Base-by-base conservation (phyloP, 2,797 vertebrate species). In the Limnodromus scolopaceus region DNA sequence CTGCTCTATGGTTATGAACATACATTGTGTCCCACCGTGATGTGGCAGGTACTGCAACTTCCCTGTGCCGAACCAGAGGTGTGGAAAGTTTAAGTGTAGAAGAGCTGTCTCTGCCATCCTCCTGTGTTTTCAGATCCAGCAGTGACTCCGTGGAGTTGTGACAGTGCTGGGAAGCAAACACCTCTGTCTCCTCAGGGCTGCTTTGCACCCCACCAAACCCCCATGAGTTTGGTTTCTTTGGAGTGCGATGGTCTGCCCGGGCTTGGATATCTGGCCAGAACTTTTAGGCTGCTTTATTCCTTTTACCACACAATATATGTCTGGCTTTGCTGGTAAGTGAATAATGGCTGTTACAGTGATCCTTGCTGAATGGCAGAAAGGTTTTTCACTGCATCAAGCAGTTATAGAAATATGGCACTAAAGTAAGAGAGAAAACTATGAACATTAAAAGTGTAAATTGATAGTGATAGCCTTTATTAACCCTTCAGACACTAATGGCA, bases 401-500 rank as follows among this genome's bases (percentile, higher is more conserved):
- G 38, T 32, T 54, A 30, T 38, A 87, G 49, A 94, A 58, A 70
- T n/a, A 83, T 5, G 24, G 14, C 65, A 81, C 36, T 76, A 49
- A 89, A 89, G 20, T 66, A 91, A 68, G 78, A 70, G 43, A 71
- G 54, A 93, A 87, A 87, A 30, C 36, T 22, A 34, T 4, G 27
- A 74, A 30, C 39, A 24, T 60, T 92, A 55, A 16, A 70, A 70
- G 15, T 45, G 30, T 57, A 71, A 95, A 85, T 49, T 63, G 45
- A 14, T 60, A 69, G 74, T 32, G 63, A 72, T 78, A 83, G 53
- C 38, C 61, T 93, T 92, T 82, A 57, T 93, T 89, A 89, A 54
- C 38, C 63, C 20, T 93, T 92, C 53, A 89, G 84, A 91, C 41
- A 53, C 53, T 72, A 76, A 86, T 32, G 41, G 54, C 38, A 80